Percentiles rank a stretch among this genome's conserved stretches.
phyloP scores from a whole-genome alignment of 1,140 invertebrate genomes.

The Bicyclus anynana region DNA sequence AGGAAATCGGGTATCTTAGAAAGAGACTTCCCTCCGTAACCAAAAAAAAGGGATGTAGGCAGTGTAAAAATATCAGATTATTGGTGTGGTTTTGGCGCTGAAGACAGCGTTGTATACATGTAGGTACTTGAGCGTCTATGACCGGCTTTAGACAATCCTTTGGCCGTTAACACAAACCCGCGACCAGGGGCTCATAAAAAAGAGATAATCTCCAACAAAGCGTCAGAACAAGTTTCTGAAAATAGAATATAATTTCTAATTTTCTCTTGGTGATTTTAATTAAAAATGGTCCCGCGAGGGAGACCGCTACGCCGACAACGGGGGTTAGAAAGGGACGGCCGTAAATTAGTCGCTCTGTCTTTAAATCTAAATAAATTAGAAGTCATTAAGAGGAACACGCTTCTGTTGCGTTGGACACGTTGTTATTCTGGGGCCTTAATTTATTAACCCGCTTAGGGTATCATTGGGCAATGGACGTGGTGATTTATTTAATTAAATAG shows the following conservation, averaged over 20 bases:
- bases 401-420: slow-evolving; percentile 58
- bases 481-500: background rate
- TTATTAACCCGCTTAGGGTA: slow-evolving; percentile 38
- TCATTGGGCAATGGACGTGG: slow-evolving; percentile 26
- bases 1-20: too few relatives aligned
- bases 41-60: too few relatives aligned
- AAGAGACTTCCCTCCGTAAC: too few relatives aligned
- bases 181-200: slow-evolving; percentile 73
- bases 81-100: too few relatives aligned
- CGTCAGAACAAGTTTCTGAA: slow-evolving; percentile 74
- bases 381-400: slow-evolving; percentile 73
- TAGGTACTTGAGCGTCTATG: too few relatives aligned
- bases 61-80: too few relatives aligned
- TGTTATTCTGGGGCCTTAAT: slow-evolving; percentile 53
- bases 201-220: slow-evolving; percentile 73
- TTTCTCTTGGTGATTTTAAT: slow-evolving; percentile 75
- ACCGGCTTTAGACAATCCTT: slow-evolving; percentile 68
- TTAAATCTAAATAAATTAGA: slow-evolving; percentile 75
- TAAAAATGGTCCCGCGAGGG: slow-evolving; percentile 73
- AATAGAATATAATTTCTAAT: slow-evolving; percentile 78
- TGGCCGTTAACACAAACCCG: slow-evolving; percentile 63
- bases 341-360: slow-evolving; percentile 64
- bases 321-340: slow-evolving; percentile 59
- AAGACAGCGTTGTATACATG: too few relatives aligned
- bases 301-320: slow-evolving; percentile 38